These are phyloP conservation scores for Noctuana brunneofusca DNA, from an alignment of 2,888 invertebrate species.

Conservation along the genomic window DNA sequence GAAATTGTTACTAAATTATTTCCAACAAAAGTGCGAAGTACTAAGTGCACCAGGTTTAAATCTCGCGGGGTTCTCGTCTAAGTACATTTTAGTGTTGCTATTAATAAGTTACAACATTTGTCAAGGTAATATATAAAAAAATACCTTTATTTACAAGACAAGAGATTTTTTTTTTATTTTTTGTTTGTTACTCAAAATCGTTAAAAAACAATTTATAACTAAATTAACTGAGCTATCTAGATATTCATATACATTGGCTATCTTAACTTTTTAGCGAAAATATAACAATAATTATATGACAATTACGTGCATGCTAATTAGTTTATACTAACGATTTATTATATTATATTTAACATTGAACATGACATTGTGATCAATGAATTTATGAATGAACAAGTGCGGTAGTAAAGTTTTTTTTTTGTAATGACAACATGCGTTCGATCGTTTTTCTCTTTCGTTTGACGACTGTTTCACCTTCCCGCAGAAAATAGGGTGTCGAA, in stretches of 20 bases:
- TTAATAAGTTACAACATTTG: neutral
- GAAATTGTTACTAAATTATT: neutral
- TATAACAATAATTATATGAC: neutral
- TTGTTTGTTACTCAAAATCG: no score
- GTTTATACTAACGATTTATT: neutral
- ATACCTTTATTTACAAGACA: no score
- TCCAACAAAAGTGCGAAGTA: neutral
- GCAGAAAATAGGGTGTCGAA: constrained; percentile 84
- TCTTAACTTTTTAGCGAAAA: neutral
- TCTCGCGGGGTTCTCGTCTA: constrained; percentile 11
- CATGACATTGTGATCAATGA: neutral
- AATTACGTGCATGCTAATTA: neutral
- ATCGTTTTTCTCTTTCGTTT: constrained; percentile 76
- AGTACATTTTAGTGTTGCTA: constrained; percentile 15
- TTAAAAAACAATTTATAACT: no score
- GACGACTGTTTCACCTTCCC: constrained; percentile 80
- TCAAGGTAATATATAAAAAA: neutral
- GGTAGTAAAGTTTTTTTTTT: constrained; percentile 47
- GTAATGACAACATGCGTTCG: constrained; percentile 63
- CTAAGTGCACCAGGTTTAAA: constrained; percentile 1
- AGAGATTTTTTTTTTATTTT: no score
- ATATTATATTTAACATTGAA: neutral
- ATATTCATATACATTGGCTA: no score
- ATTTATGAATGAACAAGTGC: constrained; percentile 38
- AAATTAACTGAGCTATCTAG: no score